Percentiles rank a stretch among this genome's conserved stretches.
Conservation (phyloP, 2,797 vertebrate genomes). For the Urocyon cinereoargenteus region DNA sequence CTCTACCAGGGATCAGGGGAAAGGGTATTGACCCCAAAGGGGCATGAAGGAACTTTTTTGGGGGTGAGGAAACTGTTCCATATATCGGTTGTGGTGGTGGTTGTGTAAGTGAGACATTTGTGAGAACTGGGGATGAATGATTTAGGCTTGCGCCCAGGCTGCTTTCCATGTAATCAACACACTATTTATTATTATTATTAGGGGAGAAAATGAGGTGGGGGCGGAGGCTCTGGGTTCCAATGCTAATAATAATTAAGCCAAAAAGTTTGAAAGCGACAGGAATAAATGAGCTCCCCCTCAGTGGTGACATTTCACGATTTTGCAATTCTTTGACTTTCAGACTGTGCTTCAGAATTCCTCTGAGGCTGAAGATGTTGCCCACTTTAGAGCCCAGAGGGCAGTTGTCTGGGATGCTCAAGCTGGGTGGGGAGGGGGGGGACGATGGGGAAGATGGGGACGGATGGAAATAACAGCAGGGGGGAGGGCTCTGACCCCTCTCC, state of each 20-base stretch:
- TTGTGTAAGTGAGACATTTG: not conserved
- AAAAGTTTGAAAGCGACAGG: not conserved
- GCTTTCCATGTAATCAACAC: not conserved
- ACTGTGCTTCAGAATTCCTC: not conserved
- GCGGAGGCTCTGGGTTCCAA: not conserved
- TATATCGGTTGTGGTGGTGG: not conserved
- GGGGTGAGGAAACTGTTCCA: not conserved
- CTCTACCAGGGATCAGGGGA: not conserved
- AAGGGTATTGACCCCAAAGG: not conserved
- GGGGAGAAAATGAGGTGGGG: not conserved
- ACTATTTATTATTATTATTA: not conserved
- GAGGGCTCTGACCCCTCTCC: slow-evolving; percentile 55
- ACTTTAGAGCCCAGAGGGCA: not conserved
- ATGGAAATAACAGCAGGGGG: slow-evolving; percentile 30
- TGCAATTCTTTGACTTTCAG: not conserved
- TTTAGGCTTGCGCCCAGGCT: not conserved
- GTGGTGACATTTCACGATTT: not conserved
- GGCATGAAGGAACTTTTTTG: not conserved
- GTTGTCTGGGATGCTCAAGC: not conserved
- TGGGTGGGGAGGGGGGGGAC: not conserved
- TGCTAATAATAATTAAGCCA: slow-evolving; percentile 25
- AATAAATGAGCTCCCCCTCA: not conserved
- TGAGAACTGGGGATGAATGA: not conserved
- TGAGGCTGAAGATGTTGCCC: not conserved
- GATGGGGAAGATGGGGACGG: not conserved